A percentile compares a stretch with the other conserved stretches of the same genome.
Conservation (phyloP, 2,797 vertebrate species). For the Micrastur ruficollis region DNA sequence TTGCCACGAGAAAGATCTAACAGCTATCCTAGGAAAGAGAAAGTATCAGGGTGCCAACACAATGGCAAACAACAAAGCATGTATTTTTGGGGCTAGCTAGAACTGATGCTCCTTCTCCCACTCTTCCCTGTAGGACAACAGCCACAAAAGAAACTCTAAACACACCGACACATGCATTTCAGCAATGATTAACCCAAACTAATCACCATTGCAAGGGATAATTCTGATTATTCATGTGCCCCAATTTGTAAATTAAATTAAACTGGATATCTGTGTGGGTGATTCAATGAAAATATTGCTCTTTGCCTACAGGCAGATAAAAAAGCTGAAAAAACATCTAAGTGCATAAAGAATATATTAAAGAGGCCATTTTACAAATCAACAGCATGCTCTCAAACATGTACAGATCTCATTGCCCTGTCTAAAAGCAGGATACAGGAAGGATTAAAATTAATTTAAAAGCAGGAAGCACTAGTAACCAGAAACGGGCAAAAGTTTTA, state of each 20-base stretch:
- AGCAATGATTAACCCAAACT: background rate
- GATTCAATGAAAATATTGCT: background rate
- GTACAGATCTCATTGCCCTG: background rate
- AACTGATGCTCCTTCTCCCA: background rate
- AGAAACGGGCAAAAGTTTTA: background rate
- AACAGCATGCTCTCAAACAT: background rate
- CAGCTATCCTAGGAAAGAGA: background rate
- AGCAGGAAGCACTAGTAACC: background rate
- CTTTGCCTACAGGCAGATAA: background rate
- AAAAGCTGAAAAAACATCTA: background rate
- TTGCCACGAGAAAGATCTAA: background rate
- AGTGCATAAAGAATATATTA: background rate
- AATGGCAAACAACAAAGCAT: fast-evolving
- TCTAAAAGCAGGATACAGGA: background rate
- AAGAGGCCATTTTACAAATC: background rate
- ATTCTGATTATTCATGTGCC: background rate
- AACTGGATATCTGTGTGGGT: background rate
- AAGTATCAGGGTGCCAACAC: background rate
- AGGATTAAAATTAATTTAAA: background rate
- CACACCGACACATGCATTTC: background rate
- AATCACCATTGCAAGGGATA: background rate
- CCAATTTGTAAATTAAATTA: background rate
- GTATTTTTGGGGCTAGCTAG: background rate
- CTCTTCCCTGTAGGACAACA: background rate
- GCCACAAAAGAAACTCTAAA: background rate